Conservation (phyloP, 2,797 vertebrate species). For the Acipenser transmontanus region DNA sequence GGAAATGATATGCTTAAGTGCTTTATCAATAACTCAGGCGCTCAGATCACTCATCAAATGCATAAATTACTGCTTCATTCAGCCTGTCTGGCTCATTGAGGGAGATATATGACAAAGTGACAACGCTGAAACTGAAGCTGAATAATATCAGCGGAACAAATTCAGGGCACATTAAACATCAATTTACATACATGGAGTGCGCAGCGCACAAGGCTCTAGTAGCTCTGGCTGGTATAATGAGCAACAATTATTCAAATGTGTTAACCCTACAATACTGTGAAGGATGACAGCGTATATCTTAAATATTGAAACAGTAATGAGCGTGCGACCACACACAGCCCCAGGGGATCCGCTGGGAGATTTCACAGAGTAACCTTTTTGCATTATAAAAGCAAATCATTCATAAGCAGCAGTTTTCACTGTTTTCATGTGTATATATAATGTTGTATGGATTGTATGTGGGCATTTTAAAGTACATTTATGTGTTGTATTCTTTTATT, state of each 20-base stretch:
- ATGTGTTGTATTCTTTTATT: too few species aligned
- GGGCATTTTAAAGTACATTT: too few species aligned
- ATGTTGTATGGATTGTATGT: too few species aligned
- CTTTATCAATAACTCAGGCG: conserved; percentile 75
- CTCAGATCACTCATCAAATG: conserved; percentile 55
- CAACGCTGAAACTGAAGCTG: conserved; percentile 60
- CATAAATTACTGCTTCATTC: conserved; percentile 70
- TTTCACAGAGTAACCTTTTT: neutral
- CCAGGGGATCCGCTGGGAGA: conserved; percentile 2
- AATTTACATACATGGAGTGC: conserved; percentile 64
- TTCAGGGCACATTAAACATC: conserved; percentile 59
- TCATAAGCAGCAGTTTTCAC: too few species aligned
- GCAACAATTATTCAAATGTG: conserved; percentile 62
- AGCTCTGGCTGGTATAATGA: conserved; percentile 47
- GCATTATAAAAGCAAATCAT: neutral
- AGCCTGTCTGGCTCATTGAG: conserved; percentile 54
- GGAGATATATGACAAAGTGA: conserved; percentile 56
- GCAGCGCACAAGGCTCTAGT: conserved; percentile 18
- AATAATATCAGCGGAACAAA: conserved; percentile 53
- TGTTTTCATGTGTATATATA: too few species aligned
- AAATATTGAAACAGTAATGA: conserved; percentile 55
- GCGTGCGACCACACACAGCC: neutral
- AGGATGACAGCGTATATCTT: conserved; percentile 17
- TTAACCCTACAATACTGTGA: conserved; percentile 51
- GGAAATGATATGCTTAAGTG: conserved; percentile 67